Base-by-base conservation (phyloP, 2,797 vertebrate species). In the Arctocebus calabarensis region DNA sequence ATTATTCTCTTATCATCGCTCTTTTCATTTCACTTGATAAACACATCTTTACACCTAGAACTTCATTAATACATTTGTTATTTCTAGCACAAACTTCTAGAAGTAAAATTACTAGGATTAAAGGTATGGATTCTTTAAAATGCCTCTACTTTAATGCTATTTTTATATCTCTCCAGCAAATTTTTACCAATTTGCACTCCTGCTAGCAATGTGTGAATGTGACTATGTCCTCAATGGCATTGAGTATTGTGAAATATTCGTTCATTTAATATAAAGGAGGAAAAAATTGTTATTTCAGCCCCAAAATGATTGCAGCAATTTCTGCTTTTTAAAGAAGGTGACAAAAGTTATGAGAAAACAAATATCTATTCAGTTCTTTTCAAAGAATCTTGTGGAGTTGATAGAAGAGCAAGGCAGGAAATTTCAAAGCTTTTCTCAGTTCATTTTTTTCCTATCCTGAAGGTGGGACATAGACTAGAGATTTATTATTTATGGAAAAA, bases 231-330 rank as follows among this genome's bases (percentile, higher is more conserved):
- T 91, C 23, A 75, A 32, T 81, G 62, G 23, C 23, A 16, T 29
- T 68, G 45, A 88, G 16, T 92, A 64, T 43, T 79, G 32, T 55
- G 48, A 83, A 85, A 57, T 81, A 40, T 83, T 79, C 48, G 32
- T 77, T 94, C 91, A 92, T 45, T 92, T 84, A 95, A 52, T 82
- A 29, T 34, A 59, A 73, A 94, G 29, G 32, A 89, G 78, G 23
- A 11, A 88, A 64, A 43, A 74, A 43, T 48, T 62, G 48, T 27
- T 77, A 34, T 29, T 66, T 93, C 71, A 78, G 55, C 22, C 9
- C 14, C 43, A 75, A 73, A 55, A 37, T 55, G 3, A 93, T 57
- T 79, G 20, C 7, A 84, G 1, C 2, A 70, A 27, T 37, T 37
- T 61, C 23, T 88, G 40, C 73, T 70, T 83, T 92, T 64, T 57